These are phyloP conservation scores for Cydia amplana DNA, from an alignment of 1,140 invertebrate genomes.

Conservation along the genomic window DNA sequence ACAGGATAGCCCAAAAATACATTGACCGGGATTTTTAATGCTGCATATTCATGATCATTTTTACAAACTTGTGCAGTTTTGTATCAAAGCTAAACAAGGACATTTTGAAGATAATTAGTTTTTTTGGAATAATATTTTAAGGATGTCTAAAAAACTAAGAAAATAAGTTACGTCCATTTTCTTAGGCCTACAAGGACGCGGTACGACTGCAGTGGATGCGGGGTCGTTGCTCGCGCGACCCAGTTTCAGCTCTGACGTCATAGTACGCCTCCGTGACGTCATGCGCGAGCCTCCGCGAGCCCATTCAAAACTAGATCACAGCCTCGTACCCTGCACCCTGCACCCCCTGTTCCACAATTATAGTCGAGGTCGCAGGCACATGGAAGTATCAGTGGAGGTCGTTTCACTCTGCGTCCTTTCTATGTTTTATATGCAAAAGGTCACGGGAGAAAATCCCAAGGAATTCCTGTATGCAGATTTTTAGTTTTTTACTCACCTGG, in stretches of 20 bases:
- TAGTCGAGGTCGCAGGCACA: conserved; percentile 54
- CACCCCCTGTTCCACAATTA: conserved; percentile 49
- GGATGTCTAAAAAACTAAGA: background rate
- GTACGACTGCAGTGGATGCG: conserved; percentile 56
- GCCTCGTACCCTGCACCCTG: conserved; percentile 48
- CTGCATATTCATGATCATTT: too few relatives aligned
- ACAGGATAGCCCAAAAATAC: too few relatives aligned
- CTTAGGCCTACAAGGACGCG: conserved; percentile 48
- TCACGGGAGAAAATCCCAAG: conserved; percentile 37
- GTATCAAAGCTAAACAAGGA: too few relatives aligned
- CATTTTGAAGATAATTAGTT: too few relatives aligned
- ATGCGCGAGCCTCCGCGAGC: conserved; percentile 60
- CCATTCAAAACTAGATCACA: conserved; percentile 76
- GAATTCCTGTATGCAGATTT: background rate
- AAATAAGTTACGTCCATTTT: conserved; percentile 35
- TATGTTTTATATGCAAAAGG: conserved; percentile 53
- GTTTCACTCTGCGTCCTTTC: conserved; percentile 53
- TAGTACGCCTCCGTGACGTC: conserved; percentile 73
- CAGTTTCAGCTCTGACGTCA: conserved; percentile 71
- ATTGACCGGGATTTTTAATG: too few relatives aligned
- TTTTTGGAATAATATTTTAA: background rate
- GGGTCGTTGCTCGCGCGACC: conserved; percentile 69
- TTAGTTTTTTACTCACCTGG: background rate
- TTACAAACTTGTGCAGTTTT: too few relatives aligned
- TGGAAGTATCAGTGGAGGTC: conserved; percentile 57